phyloP scores from a whole-genome alignment of 2,113 vertebrate species.

The Tylochromis polylepis region DNA sequence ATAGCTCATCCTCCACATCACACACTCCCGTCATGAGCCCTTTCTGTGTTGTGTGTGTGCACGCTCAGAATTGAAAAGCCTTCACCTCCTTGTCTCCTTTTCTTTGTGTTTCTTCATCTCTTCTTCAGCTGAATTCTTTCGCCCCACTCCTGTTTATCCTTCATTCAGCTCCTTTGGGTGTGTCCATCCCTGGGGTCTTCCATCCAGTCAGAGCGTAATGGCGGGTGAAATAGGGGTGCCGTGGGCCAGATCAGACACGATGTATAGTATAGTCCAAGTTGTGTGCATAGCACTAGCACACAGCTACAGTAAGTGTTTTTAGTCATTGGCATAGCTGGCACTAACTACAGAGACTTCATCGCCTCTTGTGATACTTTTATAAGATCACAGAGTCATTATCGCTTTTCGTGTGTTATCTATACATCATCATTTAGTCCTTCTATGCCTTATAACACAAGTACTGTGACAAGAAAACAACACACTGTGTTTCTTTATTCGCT shows the following conservation, averaged over 20 bases:
- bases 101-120: not conserved
- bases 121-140: not conserved
- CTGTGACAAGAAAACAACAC: not conserved
- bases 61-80: not conserved
- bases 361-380: not conserved
- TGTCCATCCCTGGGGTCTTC: conserved; percentile 2
- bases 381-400: not conserved
- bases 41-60: not conserved
- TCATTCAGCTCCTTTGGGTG: conserved; percentile 20
- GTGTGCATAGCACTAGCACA: not conserved
- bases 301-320: conserved; percentile 21
- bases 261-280: conserved; percentile 21
- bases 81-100: not conserved
- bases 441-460: too few species aligned
- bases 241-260: conserved; percentile 47
- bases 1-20: conserved; percentile 23
- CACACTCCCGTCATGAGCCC: conserved; percentile 11
- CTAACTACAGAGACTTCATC: not conserved
- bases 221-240: conserved; percentile 68
- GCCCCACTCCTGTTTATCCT: conserved; percentile 41
- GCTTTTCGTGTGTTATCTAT: too few species aligned
- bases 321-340: not conserved
- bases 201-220: conserved; percentile 61
- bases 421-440: too few species aligned
- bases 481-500: not conserved